Evolutionary conservation across 2,888 invertebrate genomes (phyloP).

Genomic region (Lamellibrachia columna): DNA sequence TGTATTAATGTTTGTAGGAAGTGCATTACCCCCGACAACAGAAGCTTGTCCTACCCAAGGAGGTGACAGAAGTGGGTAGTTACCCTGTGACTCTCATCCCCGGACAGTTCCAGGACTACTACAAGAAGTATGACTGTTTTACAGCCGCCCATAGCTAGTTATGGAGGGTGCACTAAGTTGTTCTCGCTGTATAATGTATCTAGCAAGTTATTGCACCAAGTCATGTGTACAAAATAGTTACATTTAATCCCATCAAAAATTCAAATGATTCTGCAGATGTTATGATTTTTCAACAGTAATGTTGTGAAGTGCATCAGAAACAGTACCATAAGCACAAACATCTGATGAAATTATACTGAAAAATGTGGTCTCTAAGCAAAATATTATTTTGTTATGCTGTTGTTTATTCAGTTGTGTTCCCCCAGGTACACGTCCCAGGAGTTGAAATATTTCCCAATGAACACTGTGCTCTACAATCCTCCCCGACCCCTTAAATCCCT

Average conservation of each 20-base stretch:
- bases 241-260: too few species aligned
- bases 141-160: not conserved
- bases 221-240: too few species aligned
- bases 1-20: conserved; percentile 66
- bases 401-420: not conserved
- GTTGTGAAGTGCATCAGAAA: too few species aligned
- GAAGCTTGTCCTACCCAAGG: conserved; percentile 53
- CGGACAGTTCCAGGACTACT: conserved; percentile 94
- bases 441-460: conserved; percentile 90
- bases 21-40: conserved; percentile 76
- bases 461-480: conserved; percentile 81
- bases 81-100: conserved; percentile 95
- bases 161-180: not conserved
- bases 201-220: too few species aligned
- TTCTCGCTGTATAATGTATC: not conserved
- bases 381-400: too few species aligned
- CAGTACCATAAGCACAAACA: too few species aligned
- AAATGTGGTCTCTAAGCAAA: too few species aligned
- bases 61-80: conserved; percentile 69
- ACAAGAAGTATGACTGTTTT: conserved; percentile 71
- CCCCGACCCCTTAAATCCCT: conserved; percentile 49
- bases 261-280: too few species aligned
- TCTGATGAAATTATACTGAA: too few species aligned
- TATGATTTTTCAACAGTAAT: too few species aligned
- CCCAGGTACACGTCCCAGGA: conserved; percentile 81